These are phyloP conservation scores for Apodemia zela DNA, from an alignment of 2,888 invertebrate genomes.

Conservation along the genomic window DNA sequence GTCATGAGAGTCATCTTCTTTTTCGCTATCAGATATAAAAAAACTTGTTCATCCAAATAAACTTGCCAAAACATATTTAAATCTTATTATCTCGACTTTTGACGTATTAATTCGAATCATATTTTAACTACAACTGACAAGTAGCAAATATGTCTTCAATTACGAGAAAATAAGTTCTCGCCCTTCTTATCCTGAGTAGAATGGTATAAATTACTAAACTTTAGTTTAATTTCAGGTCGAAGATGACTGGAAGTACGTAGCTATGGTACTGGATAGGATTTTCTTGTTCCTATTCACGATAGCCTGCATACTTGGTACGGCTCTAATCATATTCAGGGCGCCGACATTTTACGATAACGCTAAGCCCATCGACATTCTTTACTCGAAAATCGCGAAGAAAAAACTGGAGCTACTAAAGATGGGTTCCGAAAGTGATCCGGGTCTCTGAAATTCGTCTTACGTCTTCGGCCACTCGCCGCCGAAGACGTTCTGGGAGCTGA, in stretches of 20 bases:
- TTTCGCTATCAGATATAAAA: too few relatives aligned
- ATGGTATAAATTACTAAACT: background rate
- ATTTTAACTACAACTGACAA: too few relatives aligned
- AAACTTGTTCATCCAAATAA: too few relatives aligned
- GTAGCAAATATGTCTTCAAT: too few relatives aligned
- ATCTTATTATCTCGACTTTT: too few relatives aligned
- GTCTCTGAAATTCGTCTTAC: slow-evolving; percentile 85
- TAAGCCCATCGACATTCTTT: slow-evolving; percentile 92
- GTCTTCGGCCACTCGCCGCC: slow-evolving; percentile 85
- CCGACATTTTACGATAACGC: slow-evolving; percentile 95
- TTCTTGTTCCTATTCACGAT: slow-evolving; percentile 97
- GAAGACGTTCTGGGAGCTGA: slow-evolving; percentile 82
- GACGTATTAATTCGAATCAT: too few relatives aligned
- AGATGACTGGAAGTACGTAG: slow-evolving; percentile 99
- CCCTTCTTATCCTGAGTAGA: too few relatives aligned
- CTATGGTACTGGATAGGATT: slow-evolving; percentile 96
- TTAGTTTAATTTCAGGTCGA: slow-evolving; percentile 83
- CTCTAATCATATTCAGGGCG: slow-evolving; percentile 92
- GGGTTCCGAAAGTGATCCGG: slow-evolving; percentile 86
- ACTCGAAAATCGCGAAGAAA: slow-evolving; percentile 95
- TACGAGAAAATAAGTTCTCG: too few relatives aligned
- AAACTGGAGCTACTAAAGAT: slow-evolving; percentile 93
- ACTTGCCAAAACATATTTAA: too few relatives aligned
- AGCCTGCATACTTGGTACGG: slow-evolving; percentile 94
- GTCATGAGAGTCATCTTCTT: too few relatives aligned